A percentile compares a stretch with the other conserved stretches of the same genome.
Conservation (phyloP, 2,888 invertebrate genomes). For the Limenitis camilla region DNA sequence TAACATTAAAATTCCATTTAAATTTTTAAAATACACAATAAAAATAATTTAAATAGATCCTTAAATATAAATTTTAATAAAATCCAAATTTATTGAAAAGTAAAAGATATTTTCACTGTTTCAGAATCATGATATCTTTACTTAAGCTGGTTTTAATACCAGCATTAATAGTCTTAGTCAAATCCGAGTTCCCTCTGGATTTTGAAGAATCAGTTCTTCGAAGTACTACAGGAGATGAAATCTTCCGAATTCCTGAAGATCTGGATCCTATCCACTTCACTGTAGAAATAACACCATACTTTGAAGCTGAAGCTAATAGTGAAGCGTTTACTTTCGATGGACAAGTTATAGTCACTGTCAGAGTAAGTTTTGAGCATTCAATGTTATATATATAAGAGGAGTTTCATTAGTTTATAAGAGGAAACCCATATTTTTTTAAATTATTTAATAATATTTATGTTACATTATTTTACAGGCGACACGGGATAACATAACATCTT, state of each 20-base stretch:
- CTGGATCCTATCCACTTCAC: slow-evolving; percentile 70
- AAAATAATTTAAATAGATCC: no score
- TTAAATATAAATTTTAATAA: no score
- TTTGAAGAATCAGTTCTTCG: slow-evolving; percentile 30
- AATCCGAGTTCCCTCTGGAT: slow-evolving; percentile 49
- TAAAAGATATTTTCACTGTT: slow-evolving; percentile 17
- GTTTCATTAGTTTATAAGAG: no score
- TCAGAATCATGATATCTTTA: slow-evolving; percentile 38
- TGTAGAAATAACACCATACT: slow-evolving; percentile 70
- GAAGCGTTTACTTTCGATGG: slow-evolving; percentile 62
- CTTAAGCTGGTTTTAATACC: slow-evolving; percentile 35
- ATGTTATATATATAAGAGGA: no score
- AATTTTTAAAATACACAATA: no score
- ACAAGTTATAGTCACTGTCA: slow-evolving; percentile 23
- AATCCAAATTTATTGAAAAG: no score
- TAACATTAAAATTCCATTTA: no score
- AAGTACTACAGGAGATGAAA: slow-evolving; percentile 27
- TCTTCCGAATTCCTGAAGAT: slow-evolving; percentile 54
- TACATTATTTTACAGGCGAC: slow-evolving; percentile 41
- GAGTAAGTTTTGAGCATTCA: slow-evolving; percentile 35
- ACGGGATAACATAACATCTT: slow-evolving; percentile 31
- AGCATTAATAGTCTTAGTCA: slow-evolving; percentile 37
- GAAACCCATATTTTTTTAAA: no score
- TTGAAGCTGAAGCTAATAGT: slow-evolving; percentile 44
- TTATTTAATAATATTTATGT: no score